phyloP scores from a whole-genome alignment of 1,140 invertebrate species.

The Scylla paramamosain region DNA sequence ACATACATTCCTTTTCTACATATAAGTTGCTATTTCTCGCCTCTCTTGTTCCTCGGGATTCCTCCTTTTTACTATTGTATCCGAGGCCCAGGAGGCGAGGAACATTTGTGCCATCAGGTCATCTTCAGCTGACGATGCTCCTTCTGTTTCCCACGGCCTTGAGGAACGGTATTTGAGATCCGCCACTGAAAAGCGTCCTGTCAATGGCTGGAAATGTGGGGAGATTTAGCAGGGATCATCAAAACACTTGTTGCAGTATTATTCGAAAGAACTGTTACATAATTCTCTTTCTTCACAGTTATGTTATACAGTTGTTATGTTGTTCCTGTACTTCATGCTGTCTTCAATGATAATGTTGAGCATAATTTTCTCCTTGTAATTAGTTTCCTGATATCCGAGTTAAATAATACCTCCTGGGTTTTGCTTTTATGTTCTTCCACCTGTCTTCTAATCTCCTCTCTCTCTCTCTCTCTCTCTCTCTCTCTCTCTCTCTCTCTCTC shows the following conservation, averaged over 20 bases:
- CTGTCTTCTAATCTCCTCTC: neutral
- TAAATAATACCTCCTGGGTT: neutral
- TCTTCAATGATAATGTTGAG: no score
- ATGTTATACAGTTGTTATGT: neutral
- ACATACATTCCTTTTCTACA: no score
- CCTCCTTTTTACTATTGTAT: neutral
- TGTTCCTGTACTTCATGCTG: neutral
- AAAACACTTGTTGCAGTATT: neutral
- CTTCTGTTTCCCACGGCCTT: neutral
- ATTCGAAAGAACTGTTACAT: neutral
- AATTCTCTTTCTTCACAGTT: neutral
- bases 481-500: slow-evolving; percentile 29
- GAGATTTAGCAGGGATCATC: neutral
- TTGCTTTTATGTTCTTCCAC: neutral
- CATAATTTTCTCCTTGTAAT: neutral
- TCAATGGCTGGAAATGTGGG: neutral
- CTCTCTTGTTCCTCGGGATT: neutral
- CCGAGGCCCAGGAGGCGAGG: neutral
- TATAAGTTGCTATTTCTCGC: no score
- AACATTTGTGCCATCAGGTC: neutral
- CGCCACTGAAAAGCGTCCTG: neutral
- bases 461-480: slow-evolving; percentile 29
- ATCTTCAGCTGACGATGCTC: slow-evolving; percentile 1
- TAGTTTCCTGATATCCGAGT: neutral
- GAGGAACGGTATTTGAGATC: neutral